phyloP scores from a whole-genome alignment of 2,888 invertebrate genomes.

The Pyrgus malvae region DNA sequence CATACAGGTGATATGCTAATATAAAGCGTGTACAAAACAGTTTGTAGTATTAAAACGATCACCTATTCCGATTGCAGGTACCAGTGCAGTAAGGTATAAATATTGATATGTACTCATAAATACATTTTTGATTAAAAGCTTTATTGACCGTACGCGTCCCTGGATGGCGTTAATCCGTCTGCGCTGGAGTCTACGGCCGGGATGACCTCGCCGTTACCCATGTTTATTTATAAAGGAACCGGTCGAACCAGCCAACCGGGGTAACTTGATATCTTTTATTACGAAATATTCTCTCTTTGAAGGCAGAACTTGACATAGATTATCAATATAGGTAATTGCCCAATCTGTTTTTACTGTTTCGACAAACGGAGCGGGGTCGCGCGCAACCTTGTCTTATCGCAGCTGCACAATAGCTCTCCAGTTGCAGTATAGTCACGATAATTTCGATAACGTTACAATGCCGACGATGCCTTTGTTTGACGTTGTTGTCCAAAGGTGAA shows the following conservation, averaged over 20 bases:
- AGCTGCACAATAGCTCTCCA: constrained; percentile 18
- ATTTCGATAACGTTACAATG: constrained; percentile 15
- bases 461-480: neutral
- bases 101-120: too few species aligned
- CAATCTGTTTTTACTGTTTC: constrained; percentile 30
- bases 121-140: too few species aligned
- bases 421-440: constrained; percentile 20
- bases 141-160: too few species aligned
- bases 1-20: too few species aligned
- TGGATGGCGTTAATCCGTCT: neutral
- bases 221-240: constrained; percentile 27
- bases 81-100: too few species aligned
- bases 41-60: too few species aligned
- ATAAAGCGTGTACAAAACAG: too few species aligned
- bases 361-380: constrained; percentile 34
- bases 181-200: constrained; percentile 4
- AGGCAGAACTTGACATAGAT: constrained; percentile 31
- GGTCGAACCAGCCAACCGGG: constrained; percentile 20
- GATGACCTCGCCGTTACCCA: constrained; percentile 12
- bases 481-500: too few species aligned
- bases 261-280: constrained; percentile 27
- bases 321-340: constrained; percentile 22
- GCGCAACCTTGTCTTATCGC: constrained; percentile 28
- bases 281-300: constrained; percentile 27
- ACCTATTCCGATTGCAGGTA: too few species aligned